A percentile compares a stretch with the other conserved stretches of the same genome.
Conservation (phyloP, 2,797 vertebrate genomes). For the Gephyroberyx darwinii region DNA sequence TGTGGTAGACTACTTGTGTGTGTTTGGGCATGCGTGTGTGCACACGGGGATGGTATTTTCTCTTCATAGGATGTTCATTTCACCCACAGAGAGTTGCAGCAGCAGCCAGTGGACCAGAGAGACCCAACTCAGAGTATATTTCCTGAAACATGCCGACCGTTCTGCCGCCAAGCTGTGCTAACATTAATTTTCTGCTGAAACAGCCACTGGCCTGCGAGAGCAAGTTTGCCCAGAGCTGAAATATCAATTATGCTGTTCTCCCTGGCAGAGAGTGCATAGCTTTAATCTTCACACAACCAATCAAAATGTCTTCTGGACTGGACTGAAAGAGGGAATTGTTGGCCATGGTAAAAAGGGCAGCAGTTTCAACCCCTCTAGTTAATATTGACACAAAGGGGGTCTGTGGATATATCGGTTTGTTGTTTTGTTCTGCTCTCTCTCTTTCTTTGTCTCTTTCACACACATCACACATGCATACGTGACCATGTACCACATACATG, state of each 20-base stretch:
- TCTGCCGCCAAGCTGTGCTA: slow-evolving; percentile 78
- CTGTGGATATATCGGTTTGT: slow-evolving; percentile 30
- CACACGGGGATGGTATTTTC: slow-evolving; percentile 36
- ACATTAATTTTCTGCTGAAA: slow-evolving; percentile 83
- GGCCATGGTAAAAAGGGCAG: slow-evolving; percentile 70
- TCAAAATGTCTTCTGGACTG: slow-evolving; percentile 76
- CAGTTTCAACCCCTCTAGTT: slow-evolving; percentile 67
- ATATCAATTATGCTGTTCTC: slow-evolving; percentile 83
- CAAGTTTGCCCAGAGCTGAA: slow-evolving; percentile 81
- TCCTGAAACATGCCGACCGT: slow-evolving; percentile 72
- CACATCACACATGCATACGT: not conserved
- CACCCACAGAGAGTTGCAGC: slow-evolving; percentile 63
- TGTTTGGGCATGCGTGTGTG: slow-evolving; percentile 1
- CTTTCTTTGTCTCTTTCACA: not conserved
- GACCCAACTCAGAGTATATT: slow-evolving; percentile 75
- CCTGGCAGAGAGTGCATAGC: slow-evolving; percentile 74
- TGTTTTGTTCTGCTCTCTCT: slow-evolving; percentile 14
- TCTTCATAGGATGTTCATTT: slow-evolving; percentile 58
- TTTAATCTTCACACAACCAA: slow-evolving; percentile 83
- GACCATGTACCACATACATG: slow-evolving; percentile 10
- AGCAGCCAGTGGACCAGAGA: slow-evolving; percentile 71
- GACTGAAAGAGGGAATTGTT: slow-evolving; percentile 72
- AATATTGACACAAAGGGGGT: slow-evolving; percentile 66
- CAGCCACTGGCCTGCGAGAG: slow-evolving; percentile 80
- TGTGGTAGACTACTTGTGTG: slow-evolving; percentile 14